Evolutionary conservation across 1,140 invertebrate genomes (phyloP).

Genomic region (Drosophila tani): DNA sequence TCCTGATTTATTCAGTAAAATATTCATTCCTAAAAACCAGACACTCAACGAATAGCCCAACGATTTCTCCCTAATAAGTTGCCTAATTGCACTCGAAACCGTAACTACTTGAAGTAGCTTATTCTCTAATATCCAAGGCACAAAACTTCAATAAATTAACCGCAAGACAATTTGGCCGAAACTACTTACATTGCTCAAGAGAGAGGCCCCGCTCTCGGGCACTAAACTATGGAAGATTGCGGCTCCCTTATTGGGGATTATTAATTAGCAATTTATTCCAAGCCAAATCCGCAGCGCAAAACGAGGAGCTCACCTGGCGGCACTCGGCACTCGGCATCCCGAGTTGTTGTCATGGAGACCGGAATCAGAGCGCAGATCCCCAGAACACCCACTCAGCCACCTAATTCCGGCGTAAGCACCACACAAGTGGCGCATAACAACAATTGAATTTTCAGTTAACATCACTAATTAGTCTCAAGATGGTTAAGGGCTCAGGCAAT

Average conservation of each 20-base stretch:
- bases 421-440: slow-evolving; percentile 25
- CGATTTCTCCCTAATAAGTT: background rate
- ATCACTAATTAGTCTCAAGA: slow-evolving; percentile 41
- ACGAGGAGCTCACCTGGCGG: background rate
- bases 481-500: background rate
- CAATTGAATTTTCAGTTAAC: slow-evolving; percentile 44
- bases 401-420: slow-evolving; percentile 16
- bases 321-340: background rate
- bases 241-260: slow-evolving; percentile 28
- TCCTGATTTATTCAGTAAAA: background rate
- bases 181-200: background rate
- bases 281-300: background rate
- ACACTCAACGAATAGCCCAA: background rate
- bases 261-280: slow-evolving; percentile 36
- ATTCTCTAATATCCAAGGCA: no score
- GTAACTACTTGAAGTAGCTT: background rate
- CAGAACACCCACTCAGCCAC: slow-evolving; percentile 3
- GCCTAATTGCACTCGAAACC: background rate
- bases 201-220: background rate
- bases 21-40: background rate
- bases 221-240: slow-evolving; percentile 10
- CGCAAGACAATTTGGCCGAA: background rate
- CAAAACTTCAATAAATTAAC: background rate
- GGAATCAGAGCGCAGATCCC: background rate
- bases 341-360: slow-evolving; percentile 19